These are phyloP conservation scores for Sterrhoptilus dennistouni DNA, from an alignment of 2,113 vertebrate genomes.

Conservation along the genomic window DNA sequence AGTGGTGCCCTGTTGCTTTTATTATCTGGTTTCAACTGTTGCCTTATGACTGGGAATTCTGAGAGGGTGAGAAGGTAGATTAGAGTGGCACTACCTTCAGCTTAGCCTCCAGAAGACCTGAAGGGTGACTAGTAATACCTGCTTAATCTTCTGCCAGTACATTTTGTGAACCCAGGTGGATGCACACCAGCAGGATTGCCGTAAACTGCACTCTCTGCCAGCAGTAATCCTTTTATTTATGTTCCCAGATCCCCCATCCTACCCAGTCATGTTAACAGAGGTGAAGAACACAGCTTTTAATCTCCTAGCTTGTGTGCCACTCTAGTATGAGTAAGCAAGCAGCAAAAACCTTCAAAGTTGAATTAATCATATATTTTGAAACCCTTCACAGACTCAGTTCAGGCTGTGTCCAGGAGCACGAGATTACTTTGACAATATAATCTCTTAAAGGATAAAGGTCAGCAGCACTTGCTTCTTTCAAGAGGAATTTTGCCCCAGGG, in stretches of 20 bases:
- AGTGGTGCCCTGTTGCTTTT: background rate
- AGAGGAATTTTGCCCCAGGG: background rate
- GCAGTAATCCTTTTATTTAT: background rate
- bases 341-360: background rate
- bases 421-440: constrained; percentile 34
- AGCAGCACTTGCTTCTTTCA: constrained; percentile 1
- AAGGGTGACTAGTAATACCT: background rate
- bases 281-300: background rate
- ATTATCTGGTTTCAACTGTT: background rate
- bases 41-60: background rate
- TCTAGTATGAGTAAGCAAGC: background rate
- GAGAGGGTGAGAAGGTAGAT: background rate
- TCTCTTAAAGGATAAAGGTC: constrained; percentile 14
- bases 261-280: background rate
- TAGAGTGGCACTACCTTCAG: background rate
- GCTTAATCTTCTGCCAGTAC: background rate
- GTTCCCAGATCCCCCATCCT: background rate
- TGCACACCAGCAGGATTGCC: background rate
- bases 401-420: background rate
- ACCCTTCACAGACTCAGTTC: background rate
- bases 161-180: fast-evolving
- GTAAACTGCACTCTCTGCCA: background rate
- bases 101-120: background rate
- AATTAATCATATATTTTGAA: background rate
- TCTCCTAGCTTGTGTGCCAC: background rate